Conservation (phyloP, 2,888 invertebrate species). For the Mesopsocus fuscifrons region DNA sequence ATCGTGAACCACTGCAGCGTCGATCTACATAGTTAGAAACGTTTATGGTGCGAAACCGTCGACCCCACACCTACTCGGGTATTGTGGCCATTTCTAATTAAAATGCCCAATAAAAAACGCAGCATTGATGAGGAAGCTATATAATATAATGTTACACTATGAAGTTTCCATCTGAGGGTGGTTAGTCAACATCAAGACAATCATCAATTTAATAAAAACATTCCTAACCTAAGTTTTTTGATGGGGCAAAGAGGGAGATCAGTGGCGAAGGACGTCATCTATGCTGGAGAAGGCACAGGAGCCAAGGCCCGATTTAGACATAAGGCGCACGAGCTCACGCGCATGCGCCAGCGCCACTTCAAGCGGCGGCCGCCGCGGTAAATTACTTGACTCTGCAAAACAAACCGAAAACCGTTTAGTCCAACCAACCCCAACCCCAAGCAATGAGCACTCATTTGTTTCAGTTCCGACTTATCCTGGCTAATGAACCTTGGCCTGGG, state of each 20-base stretch:
- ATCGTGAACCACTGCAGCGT: too few relatives aligned
- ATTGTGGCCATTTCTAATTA: too few relatives aligned
- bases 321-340: conserved; percentile 68
- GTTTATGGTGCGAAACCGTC: too few relatives aligned
- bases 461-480: too few relatives aligned
- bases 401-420: too few relatives aligned
- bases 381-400: conserved; percentile 72
- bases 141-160: background rate
- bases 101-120: too few relatives aligned
- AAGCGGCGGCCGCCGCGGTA: conserved; percentile 77
- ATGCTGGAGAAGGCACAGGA: conserved; percentile 91
- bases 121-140: too few relatives aligned
- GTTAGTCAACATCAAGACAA: conserved; percentile 8
- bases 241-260: conserved; percentile 10
- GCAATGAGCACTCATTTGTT: too few relatives aligned
- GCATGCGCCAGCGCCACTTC: conserved; percentile 87
- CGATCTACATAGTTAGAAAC: too few relatives aligned
- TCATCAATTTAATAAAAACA: conserved; percentile 2
- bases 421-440: too few relatives aligned
- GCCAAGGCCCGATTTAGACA: conserved; percentile 78
- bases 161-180: background rate
- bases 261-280: conserved; percentile 57
- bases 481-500: too few relatives aligned
- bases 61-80: too few relatives aligned
- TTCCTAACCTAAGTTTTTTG: conserved; percentile 14